phyloP scores from a whole-genome alignment of 2,888 invertebrate genomes.

The Brassicogethes aeneus region DNA sequence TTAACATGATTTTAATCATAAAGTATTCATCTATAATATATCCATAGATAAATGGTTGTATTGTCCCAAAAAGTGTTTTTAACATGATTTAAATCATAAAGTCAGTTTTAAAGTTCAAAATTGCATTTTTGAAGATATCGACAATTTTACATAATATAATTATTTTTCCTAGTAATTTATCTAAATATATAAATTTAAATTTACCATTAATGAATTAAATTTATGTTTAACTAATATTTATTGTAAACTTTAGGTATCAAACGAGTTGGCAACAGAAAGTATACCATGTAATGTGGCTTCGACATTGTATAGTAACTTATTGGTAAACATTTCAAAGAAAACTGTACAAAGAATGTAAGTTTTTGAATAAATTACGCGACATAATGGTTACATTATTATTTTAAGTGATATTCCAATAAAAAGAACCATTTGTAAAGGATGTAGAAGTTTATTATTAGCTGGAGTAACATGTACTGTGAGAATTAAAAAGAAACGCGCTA shows the following conservation, averaged over 20 bases:
- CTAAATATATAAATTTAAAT: no score
- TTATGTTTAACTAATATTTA: no score
- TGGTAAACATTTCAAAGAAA: conserved; percentile 34
- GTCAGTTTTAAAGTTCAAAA: no score
- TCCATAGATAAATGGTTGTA: no score
- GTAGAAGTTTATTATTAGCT: conserved; percentile 43
- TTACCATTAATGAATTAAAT: no score
- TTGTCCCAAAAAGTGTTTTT: no score
- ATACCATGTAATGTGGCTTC: conserved; percentile 20
- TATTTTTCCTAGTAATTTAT: no score
- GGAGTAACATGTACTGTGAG: conserved; percentile 45
- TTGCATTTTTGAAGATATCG: no score
- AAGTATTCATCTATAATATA: no score
- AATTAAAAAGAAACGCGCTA: conserved; percentile 40
- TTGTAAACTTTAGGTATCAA: conserved; percentile 26
- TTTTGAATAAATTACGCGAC: not conserved
- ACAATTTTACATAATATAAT: no score
- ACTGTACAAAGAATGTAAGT: conserved; percentile 38
- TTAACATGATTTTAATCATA: no score
- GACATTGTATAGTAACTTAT: conserved; percentile 30
- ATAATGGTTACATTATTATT: conserved; percentile 8
- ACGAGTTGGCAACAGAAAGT: conserved; percentile 21
- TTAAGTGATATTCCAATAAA: conserved; percentile 45
- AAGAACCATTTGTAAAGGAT: conserved; percentile 46
- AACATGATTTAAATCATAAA: no score